Evolutionary conservation across 2,797 vertebrate species (phyloP).

Genomic region (Tamandua tetradactyla): DNA sequence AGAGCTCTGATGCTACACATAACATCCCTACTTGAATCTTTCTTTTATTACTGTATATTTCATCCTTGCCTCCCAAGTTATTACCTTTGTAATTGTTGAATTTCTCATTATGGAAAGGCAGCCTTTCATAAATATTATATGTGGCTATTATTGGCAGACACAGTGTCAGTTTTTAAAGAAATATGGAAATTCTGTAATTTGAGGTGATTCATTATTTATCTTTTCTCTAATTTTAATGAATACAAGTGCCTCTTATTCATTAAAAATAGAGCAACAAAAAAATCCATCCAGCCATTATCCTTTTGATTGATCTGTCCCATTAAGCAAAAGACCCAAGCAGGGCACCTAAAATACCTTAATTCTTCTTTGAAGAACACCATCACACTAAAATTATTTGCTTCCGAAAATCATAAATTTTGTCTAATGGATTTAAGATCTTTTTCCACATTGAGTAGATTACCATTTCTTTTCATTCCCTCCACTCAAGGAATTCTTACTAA

Average conservation of each 20-base stretch:
- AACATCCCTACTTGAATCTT: neutral
- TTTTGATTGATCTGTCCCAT: conserved; percentile 52
- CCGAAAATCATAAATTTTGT: conserved; percentile 65
- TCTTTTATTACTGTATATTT: conserved; percentile 49
- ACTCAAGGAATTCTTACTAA: conserved; percentile 45
- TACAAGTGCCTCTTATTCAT: conserved; percentile 61
- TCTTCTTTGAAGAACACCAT: conserved; percentile 60
- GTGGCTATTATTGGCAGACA: conserved; percentile 61
- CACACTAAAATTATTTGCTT: conserved; percentile 57
- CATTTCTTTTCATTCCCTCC: conserved; percentile 42
- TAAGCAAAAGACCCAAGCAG: conserved; percentile 53
- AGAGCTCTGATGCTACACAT: rapidly evolving
- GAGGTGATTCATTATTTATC: conserved; percentile 77
- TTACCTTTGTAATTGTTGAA: conserved; percentile 68
- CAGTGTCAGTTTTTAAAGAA: conserved; percentile 72
- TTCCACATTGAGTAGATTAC: conserved; percentile 42
- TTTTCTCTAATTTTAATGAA: conserved; percentile 77
- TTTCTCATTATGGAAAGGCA: conserved; percentile 71
- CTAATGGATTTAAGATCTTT: conserved; percentile 54
- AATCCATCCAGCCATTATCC: conserved; percentile 58
- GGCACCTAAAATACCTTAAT: conserved; percentile 66
- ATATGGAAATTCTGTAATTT: conserved; percentile 73
- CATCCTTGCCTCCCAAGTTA: conserved; percentile 58
- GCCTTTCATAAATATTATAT: conserved; percentile 77
- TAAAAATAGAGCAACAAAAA: conserved; percentile 78